Evolutionary conservation across 2,113 vertebrate species (phyloP), one percentile per base, ranked within the genome.

Genomic region (Epinephelus moara): DNA sequence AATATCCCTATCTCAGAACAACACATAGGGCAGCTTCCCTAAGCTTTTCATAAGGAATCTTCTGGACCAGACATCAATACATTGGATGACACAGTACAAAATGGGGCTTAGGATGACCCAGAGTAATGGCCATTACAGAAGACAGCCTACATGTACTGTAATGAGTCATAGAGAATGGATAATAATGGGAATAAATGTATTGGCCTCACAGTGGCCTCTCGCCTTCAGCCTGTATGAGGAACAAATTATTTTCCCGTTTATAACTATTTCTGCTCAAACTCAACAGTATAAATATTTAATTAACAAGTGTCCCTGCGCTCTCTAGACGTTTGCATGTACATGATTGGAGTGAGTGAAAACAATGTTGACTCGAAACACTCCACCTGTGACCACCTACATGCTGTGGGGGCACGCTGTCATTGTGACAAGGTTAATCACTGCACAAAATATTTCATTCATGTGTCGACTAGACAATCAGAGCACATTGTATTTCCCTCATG

Each of bases 391-490:
- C 70, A 61, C 56, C 42, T 49, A 23, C 57, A 47, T 4, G 11
- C 15, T 53, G 52, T 8, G 23, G 50, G 4, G 42, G 62, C 47
- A 25, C 6, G 2, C 52, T 25, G 60, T 42, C 70, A 49, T 27
- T 71, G 23, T 79, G 42, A 67, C 40, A 21, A 75, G n/a, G 19
- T 33, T 64, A 76, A 55, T 75, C 49, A 5, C 53, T 63, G 45
- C 79, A 37, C 27, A 52, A 73, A 74, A 87, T 77, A 74, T 70
- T 85, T 55, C 49, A 87, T 79, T 75, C 64, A 81, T 79, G 59
- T 17, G 50, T 82, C 72, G 25, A 84, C 70, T 84, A 53, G 66
- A 66, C 69, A 76, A 80, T 82, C 61, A 49, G 78, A 64, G 55
- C 70, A 33, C 23, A 25, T 27, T 30, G 61, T 45, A 17, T 62